phyloP scores from a whole-genome alignment of 2,113 vertebrate species.

The Chascanopsetta lugubris region DNA sequence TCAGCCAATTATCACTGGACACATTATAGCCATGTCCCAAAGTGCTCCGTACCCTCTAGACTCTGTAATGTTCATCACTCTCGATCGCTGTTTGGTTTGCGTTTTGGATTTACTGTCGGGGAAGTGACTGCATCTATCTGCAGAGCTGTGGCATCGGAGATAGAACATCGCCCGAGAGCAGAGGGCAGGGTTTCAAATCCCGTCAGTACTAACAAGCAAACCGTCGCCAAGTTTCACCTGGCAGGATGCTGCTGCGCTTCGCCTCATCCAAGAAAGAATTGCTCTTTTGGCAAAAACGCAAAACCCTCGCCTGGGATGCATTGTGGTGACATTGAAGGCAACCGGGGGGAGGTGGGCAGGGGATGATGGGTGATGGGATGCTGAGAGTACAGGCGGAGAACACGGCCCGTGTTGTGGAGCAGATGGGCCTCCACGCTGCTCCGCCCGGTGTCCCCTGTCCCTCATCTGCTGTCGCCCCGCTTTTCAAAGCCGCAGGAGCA shows the following conservation, averaged over 20 bases:
- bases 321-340: slow-evolving; percentile 51
- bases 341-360: slow-evolving; percentile 35
- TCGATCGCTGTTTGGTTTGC: slow-evolving; percentile 28
- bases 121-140: slow-evolving; percentile 19
- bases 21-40: slow-evolving; percentile 1
- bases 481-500: slow-evolving; percentile 46
- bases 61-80: slow-evolving; percentile 13
- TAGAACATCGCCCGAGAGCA: slow-evolving; percentile 10
- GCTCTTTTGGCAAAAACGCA: slow-evolving; percentile 49
- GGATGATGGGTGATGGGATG: slow-evolving; percentile 57
- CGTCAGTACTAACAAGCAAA: slow-evolving; percentile 49
- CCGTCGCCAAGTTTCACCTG: slow-evolving; percentile 62
- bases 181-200: slow-evolving; percentile 27
- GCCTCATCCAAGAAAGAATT: slow-evolving; percentile 26
- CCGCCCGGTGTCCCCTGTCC: slow-evolving; percentile 41
- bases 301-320: slow-evolving; percentile 21
- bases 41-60: slow-evolving; percentile 8
- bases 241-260: slow-evolving; percentile 39
- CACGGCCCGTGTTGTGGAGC: slow-evolving; percentile 40
- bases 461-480: slow-evolving; percentile 54
- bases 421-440: slow-evolving; percentile 71
- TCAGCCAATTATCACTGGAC: slow-evolving; percentile 25
- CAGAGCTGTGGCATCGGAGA: not conserved
- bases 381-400: slow-evolving; percentile 17
- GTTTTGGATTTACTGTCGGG: slow-evolving; percentile 26